phyloP scores from a whole-genome alignment of 1,140 invertebrate species.

The Drosophila ogumai region DNA sequence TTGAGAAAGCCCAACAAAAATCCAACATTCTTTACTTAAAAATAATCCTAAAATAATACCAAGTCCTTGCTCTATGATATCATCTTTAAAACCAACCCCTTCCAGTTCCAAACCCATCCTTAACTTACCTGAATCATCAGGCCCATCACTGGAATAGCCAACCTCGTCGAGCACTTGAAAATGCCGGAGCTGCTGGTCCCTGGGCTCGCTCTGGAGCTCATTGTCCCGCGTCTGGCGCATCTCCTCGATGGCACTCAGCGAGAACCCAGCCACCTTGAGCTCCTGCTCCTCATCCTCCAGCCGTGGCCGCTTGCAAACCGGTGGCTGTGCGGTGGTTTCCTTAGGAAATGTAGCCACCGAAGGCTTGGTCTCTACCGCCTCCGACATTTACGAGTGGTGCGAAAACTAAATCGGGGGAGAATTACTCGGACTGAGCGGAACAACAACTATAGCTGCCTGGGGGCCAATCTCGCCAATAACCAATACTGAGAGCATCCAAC shows the following conservation, averaged over 20 bases:
- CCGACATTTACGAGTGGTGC: neutral
- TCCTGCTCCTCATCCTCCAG: constrained; percentile 65
- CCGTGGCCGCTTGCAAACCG: constrained; percentile 48
- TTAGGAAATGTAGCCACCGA: neutral
- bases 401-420: constrained; percentile 4
- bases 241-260: constrained; percentile 81
- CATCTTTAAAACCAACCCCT: neutral
- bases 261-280: constrained; percentile 77
- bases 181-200: constrained; percentile 86
- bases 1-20: too few species aligned
- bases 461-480: constrained; percentile 76
- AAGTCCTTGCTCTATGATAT: neutral
- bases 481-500: constrained; percentile 84
- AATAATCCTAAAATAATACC: neutral
- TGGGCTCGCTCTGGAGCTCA: constrained; percentile 56
- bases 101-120: constrained; percentile 39
- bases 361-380: neutral
- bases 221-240: constrained; percentile 74
- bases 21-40: neutral
- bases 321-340: constrained; percentile 2
- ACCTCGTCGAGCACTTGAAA: constrained; percentile 93
- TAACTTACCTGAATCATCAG: constrained; percentile 86
- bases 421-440: constrained; percentile 29
- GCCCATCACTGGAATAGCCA: constrained; percentile 85
- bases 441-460: constrained; percentile 57